Percentiles rank a stretch among this genome's conserved stretches.
phyloP scores from a whole-genome alignment of 2,888 invertebrate genomes.

The Pollenia labialis region DNA sequence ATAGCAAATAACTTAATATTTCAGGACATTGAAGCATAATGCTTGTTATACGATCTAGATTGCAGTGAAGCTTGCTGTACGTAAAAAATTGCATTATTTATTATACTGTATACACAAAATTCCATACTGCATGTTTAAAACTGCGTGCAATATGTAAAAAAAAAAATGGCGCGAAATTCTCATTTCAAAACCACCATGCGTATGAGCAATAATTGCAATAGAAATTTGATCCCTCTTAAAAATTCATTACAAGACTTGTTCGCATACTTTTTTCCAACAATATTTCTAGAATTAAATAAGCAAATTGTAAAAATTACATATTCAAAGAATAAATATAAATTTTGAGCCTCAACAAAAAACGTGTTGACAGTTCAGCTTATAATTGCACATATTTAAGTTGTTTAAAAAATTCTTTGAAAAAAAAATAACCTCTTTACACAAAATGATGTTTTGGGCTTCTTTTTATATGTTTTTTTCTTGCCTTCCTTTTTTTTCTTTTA shows the following conservation, averaged over 20 bases:
- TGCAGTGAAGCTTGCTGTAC: too few species aligned
- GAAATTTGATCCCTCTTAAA: slow-evolving; percentile 10
- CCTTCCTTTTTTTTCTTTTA: background rate
- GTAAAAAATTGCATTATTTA: too few species aligned
- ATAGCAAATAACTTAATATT: too few species aligned
- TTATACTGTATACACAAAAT: too few species aligned
- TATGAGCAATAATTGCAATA: slow-evolving; percentile 25
- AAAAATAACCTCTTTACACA: background rate
- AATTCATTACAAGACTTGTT: slow-evolving; percentile 1
- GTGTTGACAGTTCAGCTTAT: slow-evolving; percentile 52
- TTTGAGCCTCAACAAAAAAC: slow-evolving; percentile 74
- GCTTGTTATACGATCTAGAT: too few species aligned
- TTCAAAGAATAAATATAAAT: slow-evolving; percentile 7
- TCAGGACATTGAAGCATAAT: too few species aligned
- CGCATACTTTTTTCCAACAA: background rate
- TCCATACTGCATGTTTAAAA: too few species aligned
- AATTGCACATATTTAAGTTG: slow-evolving; percentile 19
- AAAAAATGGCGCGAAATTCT: background rate
- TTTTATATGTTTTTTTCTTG: background rate
- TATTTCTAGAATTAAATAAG: slow-evolving; percentile 7
- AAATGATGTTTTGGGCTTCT: background rate
- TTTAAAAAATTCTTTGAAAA: background rate
- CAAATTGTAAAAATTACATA: slow-evolving; percentile 17
- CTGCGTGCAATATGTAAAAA: background rate
- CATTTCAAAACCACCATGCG: background rate